Base-by-base conservation (phyloP, 2,113 vertebrate species). In the Petrocephalus zakoni region DNA sequence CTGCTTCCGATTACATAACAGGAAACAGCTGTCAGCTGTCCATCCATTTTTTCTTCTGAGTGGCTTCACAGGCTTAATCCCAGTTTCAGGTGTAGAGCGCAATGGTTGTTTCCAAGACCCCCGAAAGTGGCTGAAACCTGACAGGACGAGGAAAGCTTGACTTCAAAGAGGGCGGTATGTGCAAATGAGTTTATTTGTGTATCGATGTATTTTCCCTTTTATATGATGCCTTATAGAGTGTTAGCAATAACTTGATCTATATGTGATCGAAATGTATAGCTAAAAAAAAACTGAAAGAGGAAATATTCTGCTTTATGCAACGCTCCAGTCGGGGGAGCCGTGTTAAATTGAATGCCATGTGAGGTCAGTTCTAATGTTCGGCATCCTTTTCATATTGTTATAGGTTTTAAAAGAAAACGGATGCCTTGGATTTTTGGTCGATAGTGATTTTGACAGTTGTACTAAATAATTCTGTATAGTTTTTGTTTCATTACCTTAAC, bases 1-100 rank as follows among this genome's bases (percentile, higher is more conserved):
- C 94, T 96, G 96, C 94, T 92, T 94, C 93, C 91, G 93, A 94
- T 96, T 96, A 94, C 93, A 93, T 94, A 95, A 95, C 94, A 95
- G 96, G 95, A 96, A 96, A 94, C 95, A 96, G 95, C 95, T 96
- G 96, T 94, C 93, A 94, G 49, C 47, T 52, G 84, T 56, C 22
- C 92, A 92, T 91, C 89, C 89, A 93, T 92, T 91, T 93, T 88
- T 90, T 91, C 93, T 88, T 89, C 82, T 92, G 88, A 92, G 90
- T 90, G 92, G 90, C 91, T 94, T 90, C 91, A 86, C 88, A 68
- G 90, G 75, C 90, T 85, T 91, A 64, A 87, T 84, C 90, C 89
- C 91, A 90, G 92, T 93, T 92, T 93, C 91, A 92, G 92, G 93
- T 93, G 94, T 92, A 94, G 94, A 94, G 93, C 90, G 89, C 90